Conservation (phyloP, 2,113 vertebrate species). For the Strix aluco region DNA sequence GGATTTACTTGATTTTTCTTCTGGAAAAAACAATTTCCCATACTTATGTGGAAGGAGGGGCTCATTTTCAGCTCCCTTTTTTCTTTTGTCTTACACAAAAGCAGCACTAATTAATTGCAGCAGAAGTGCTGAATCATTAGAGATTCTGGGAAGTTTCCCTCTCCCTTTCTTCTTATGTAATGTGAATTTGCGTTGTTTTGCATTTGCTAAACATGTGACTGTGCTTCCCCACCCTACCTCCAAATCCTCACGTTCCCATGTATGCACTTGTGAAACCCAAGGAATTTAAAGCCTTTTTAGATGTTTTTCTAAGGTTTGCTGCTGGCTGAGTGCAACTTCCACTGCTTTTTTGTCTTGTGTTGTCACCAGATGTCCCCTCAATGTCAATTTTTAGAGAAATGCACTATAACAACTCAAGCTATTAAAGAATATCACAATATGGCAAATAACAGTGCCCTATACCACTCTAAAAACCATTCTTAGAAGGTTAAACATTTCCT, state of each 20-base stretch:
- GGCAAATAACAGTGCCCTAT: neutral
- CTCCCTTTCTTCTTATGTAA: neutral
- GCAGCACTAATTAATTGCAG: neutral
- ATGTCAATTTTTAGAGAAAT: neutral
- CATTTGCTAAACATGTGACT: neutral
- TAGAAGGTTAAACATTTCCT: neutral
- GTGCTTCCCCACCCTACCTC: neutral
- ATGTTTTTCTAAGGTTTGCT: neutral
- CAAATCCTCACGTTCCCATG: neutral
- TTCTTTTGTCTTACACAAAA: neutral
- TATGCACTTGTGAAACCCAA: neutral
- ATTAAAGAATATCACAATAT: neutral
- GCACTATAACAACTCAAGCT: neutral
- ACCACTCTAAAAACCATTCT: neutral
- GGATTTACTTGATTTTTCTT: neutral
- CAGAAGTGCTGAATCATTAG: neutral
- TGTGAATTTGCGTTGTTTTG: neutral
- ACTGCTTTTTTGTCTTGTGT: neutral
- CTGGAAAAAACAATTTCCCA: neutral
- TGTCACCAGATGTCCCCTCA: neutral
- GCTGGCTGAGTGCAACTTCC: neutral
- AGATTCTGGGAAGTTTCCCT: neutral
- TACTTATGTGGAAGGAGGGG: neutral
- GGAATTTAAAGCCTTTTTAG: neutral
- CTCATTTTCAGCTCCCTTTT: neutral